Conservation (phyloP, 2,797 vertebrate genomes). For the Otolemur crassicaudatus region DNA sequence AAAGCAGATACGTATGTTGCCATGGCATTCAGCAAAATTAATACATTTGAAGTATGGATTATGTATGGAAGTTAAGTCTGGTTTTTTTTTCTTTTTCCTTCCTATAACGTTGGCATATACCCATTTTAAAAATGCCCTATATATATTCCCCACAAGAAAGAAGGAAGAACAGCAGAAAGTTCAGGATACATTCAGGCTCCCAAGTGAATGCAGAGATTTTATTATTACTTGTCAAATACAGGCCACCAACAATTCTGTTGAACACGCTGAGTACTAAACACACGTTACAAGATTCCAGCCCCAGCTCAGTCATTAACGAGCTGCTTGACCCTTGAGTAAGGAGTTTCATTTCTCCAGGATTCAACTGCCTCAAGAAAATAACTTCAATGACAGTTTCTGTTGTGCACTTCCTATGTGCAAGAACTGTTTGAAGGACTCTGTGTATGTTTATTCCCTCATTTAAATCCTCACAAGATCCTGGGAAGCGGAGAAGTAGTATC, state of each 20-base stretch:
- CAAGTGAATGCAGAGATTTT: background rate
- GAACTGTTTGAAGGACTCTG: background rate
- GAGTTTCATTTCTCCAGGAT: conserved; percentile 40
- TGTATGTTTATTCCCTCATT: background rate
- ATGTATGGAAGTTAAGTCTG: conserved; percentile 68
- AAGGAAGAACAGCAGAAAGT: conserved; percentile 31
- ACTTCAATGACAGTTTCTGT: conserved; percentile 49
- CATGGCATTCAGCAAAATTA: conserved; percentile 87
- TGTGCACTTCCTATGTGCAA: background rate
- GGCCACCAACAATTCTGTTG: background rate
- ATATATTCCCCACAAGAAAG: conserved; percentile 16
- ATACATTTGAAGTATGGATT: conserved; percentile 82
- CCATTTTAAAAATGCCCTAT: conserved; percentile 8
- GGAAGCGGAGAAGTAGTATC: background rate
- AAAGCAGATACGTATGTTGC: conserved; percentile 86
- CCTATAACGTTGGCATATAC: conserved; percentile 59
- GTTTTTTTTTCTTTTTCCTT: background rate
- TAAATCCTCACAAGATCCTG: background rate
- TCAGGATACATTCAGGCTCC: background rate
- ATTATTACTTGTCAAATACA: background rate
- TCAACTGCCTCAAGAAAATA: conserved; percentile 59
- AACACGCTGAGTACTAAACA: background rate
- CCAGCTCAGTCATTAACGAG: background rate
- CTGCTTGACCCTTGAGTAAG: conserved; percentile 43
- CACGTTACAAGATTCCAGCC: background rate